Base-by-base conservation (phyloP, 2,797 vertebrate genomes). In the Percopsis omiscomaycus region DNA sequence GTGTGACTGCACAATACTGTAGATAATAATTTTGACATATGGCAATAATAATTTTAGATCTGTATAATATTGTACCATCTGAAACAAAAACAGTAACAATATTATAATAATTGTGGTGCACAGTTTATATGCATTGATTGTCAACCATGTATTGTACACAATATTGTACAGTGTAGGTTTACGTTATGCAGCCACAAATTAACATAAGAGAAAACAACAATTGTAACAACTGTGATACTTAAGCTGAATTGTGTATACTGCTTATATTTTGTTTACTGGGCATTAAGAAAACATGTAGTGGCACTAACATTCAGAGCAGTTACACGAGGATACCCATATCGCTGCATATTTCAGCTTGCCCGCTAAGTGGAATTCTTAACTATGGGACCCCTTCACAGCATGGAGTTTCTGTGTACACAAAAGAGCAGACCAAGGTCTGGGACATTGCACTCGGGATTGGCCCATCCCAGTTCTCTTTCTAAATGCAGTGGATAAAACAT, bases 331-430 rank as follows among this genome's bases (percentile, higher is more conserved):
- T 79, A 28, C 64, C 71, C 77, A 47, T 86, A 86, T 84, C 66
- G 74, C 75, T 59, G 58, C 73, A 68, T 65, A 87, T 71, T 83
- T 80, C 78, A 80, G 46, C 73, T 58, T 64, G 75, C 80, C 80
- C 84, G 88, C 87, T 92, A 93, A 93, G 91, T 93, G 92, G 86
- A 91, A 91, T 92, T 91, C 80, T 89, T 89, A 89, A 92, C 89
- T 92, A 80, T 89, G 92, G 84, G 92, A 90, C 87, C 89, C 79
- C 92, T 81, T 92, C 92, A 93, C 92, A 93, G 92, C 90, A 16
- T 90, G 92, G 88, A 89, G 83, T 88, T 89, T 85, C 73, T 88
- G 89, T 91, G 88, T 89, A 90, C 92, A 93, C 88, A 91, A 91
- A 89, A 86, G 82, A 90, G 79, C 84, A 78, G 74, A 78, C 82